Conservation (phyloP, 2,888 invertebrate species). For the Eremobia ochroleuca region DNA sequence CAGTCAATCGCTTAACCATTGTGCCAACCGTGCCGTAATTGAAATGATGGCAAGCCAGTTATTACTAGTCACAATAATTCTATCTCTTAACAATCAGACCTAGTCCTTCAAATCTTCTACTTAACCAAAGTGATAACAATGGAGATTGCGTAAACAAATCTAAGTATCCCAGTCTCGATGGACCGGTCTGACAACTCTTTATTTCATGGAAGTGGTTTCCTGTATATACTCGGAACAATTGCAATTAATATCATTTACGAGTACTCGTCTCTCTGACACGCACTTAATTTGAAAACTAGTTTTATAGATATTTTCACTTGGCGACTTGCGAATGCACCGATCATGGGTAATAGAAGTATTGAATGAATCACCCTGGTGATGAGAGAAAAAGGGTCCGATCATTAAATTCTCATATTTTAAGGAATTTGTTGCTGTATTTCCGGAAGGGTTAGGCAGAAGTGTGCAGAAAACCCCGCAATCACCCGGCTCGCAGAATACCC, state of each 20-base stretch:
- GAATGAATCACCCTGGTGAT: neutral
- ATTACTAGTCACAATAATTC: constrained; percentile 13
- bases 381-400: neutral
- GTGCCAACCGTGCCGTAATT: too few relatives aligned
- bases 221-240: constrained; percentile 54
- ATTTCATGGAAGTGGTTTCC: constrained; percentile 60
- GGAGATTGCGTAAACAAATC: constrained; percentile 41
- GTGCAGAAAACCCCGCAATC: neutral
- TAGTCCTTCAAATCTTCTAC: neutral
- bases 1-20: too few relatives aligned
- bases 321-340: neutral
- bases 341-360: neutral
- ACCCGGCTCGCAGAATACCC: too few relatives aligned
- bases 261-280: constrained; percentile 51
- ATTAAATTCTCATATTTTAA: too few relatives aligned
- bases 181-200: constrained; percentile 65
- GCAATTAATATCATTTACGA: constrained; percentile 59
- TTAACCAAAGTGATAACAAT: constrained; percentile 1
- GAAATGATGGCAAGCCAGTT: neutral
- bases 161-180: constrained; percentile 28
- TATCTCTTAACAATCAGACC: neutral
- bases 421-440: neutral
- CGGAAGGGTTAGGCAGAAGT: neutral
- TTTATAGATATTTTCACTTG: constrained; percentile 21
- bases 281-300: constrained; percentile 43